phyloP scores from a whole-genome alignment of 1,140 invertebrate species.

The Neotoxoptera formosana region DNA sequence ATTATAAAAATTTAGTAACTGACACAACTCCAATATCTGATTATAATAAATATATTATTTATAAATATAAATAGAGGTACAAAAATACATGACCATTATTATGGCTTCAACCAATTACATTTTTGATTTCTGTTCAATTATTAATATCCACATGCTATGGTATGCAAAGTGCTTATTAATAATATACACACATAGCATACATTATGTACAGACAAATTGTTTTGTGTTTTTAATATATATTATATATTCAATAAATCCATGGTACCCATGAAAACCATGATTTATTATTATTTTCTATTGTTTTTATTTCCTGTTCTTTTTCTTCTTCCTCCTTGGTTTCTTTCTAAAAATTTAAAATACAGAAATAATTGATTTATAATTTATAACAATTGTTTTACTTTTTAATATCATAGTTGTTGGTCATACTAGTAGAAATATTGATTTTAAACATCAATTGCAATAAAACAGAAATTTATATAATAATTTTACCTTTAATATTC shows the following conservation, averaged over 20 bases:
- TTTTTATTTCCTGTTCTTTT: background rate
- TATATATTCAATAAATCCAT: constrained; percentile 32
- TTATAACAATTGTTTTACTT: background rate
- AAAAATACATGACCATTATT: background rate
- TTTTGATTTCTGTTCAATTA: background rate
- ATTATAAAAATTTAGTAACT: no score
- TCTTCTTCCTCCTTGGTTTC: background rate
- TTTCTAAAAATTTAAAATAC: background rate
- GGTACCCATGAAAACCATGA: constrained; percentile 50
- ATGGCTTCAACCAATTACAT: background rate
- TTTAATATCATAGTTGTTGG: background rate
- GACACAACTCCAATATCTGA: no score
- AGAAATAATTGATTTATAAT: background rate
- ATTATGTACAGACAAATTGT: background rate
- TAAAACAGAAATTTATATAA: background rate
- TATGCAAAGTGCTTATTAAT: background rate
- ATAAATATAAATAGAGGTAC: background rate
- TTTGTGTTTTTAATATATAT: background rate
- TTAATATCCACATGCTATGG: background rate
- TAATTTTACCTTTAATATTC: constrained; percentile 69
- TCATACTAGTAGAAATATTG: background rate
- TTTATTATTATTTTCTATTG: constrained; percentile 5
- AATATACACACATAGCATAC: background rate
- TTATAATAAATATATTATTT: background rate
- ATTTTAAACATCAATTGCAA: background rate